Percentiles rank a stretch among this genome's conserved stretches.
These are phyloP conservation scores for Ochotona curzoniae DNA, from an alignment of 2,113 vertebrate species.

Conservation along the genomic window DNA sequence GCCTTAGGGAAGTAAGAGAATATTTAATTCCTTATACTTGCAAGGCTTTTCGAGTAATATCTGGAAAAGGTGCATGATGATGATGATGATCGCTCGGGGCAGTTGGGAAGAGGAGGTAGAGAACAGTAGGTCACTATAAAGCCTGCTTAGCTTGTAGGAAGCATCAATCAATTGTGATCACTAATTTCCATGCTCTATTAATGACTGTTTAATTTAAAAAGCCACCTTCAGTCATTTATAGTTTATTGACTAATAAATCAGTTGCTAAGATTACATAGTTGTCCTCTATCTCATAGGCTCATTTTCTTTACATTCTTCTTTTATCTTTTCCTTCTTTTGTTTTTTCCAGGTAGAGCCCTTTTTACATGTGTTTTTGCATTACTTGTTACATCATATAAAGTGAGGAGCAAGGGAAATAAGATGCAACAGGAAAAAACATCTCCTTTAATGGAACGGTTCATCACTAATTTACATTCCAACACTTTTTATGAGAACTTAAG, in stretches of 20 bases:
- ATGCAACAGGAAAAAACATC: background rate
- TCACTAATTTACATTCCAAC: background rate
- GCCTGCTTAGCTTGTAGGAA: background rate
- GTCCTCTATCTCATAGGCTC: background rate
- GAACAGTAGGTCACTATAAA: no score
- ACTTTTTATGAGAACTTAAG: background rate
- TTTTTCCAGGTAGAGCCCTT: background rate
- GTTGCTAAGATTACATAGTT: background rate
- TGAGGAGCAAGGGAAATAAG: background rate
- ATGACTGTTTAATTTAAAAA: slow-evolving; percentile 24
- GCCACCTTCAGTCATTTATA: background rate
- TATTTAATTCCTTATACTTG: background rate
- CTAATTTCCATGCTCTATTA: background rate
- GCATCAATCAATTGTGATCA: background rate
- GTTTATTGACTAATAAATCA: background rate
- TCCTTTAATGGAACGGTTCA: background rate
- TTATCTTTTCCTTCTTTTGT: background rate
- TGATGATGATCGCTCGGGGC: no score
- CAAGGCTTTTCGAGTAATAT: background rate
- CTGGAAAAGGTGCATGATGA: background rate
- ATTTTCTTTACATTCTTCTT: background rate
- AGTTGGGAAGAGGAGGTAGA: no score
- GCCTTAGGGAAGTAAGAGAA: background rate
- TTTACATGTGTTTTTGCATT: background rate
- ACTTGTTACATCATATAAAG: background rate